Evolutionary conservation across 2,797 vertebrate genomes (phyloP).

Genomic region (Cephalopachus bancanus): DNA sequence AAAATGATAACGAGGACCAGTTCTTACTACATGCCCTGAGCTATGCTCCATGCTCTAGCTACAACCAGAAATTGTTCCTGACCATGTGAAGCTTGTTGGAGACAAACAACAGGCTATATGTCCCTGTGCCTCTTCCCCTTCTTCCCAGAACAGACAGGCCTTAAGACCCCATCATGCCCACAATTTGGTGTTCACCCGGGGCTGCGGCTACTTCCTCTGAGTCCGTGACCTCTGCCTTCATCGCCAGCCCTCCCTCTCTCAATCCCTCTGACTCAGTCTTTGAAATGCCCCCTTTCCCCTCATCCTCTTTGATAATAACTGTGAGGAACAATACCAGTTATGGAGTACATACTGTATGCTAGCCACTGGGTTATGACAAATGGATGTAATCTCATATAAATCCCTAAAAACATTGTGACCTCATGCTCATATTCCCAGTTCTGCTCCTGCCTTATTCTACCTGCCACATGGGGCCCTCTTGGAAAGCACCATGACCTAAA

Average conservation of each 20-base stretch:
- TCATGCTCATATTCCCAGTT: not conserved
- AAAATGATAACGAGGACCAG: not conserved
- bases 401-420: not conserved
- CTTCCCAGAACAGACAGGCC: not conserved
- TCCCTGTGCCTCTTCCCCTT: not conserved
- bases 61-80: not conserved
- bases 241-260: not conserved
- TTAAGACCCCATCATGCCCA: not conserved
- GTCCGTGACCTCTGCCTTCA: not conserved
- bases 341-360: not conserved
- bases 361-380: not conserved
- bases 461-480: not conserved
- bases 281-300: constrained; percentile 3
- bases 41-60: not conserved
- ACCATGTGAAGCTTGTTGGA: not conserved
- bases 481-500: not conserved
- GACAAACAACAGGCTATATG: not conserved
- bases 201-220: too few relatives aligned
- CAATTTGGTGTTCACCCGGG: not conserved
- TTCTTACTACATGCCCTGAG: not conserved
- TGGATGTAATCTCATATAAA: not conserved
- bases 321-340: not conserved
- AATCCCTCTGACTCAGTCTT: not conserved
- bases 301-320: not conserved
- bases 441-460: not conserved